Evolutionary conservation across 2,888 invertebrate species (phyloP).

Genomic region (Lithosia quadra): DNA sequence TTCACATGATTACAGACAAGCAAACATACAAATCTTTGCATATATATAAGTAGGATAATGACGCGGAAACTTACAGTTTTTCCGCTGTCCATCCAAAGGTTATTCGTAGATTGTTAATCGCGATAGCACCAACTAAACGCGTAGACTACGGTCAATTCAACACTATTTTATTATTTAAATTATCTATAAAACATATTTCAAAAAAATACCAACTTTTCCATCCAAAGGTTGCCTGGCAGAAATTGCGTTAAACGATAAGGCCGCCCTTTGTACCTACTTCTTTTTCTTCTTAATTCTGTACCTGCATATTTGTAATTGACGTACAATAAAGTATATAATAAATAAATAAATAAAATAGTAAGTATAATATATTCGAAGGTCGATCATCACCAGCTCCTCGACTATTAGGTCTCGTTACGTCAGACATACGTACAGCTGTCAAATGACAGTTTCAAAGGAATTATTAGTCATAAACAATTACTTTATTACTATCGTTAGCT

Average conservation of each 20-base stretch:
- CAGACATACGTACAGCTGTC: not conserved
- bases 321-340: no score
- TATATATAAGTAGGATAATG: not conserved
- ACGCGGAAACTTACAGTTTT: not conserved
- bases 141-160: not conserved
- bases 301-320: no score
- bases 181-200: not conserved
- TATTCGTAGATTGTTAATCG: not conserved
- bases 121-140: not conserved
- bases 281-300: no score
- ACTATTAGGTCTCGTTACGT: no score
- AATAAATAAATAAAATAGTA: no score
- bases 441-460: not conserved
- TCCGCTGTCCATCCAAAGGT: not conserved
- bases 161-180: not conserved
- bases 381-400: no score
- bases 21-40: not conserved
- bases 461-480: not conserved
- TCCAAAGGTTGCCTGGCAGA: no score
- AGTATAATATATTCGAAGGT: no score
- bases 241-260: no score
- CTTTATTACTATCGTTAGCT: not conserved
- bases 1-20: not conserved
- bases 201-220: no score
- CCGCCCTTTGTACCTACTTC: no score